These are phyloP conservation scores for Hexactinellida sp. DNA, from an alignment of 37 sponge, comb jelly and placozoan genomes.

Conservation along the genomic window DNA sequence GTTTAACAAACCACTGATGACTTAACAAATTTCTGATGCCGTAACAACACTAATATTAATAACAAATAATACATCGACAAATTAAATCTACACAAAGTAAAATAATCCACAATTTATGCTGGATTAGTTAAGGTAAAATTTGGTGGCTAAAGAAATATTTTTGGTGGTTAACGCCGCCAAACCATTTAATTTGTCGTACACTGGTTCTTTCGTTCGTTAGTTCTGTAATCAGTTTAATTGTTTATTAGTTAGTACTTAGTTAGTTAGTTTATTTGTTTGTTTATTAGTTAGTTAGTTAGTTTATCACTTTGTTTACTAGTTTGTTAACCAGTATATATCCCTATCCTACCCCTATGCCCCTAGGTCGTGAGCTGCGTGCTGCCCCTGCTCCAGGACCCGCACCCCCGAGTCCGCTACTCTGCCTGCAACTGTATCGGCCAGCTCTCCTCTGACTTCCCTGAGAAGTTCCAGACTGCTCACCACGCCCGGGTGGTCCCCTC, in stretches of 20 bases:
- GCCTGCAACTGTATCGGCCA: conserved; percentile 96
- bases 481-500: conserved; percentile 82
- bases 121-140: too few species aligned
- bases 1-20: too few species aligned
- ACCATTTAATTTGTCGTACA: too few species aligned
- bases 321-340: not conserved
- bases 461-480: conserved; percentile 61
- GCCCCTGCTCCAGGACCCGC: conserved; percentile 24
- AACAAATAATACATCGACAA: too few species aligned
- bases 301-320: not conserved
- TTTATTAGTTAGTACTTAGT: not conserved
- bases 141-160: too few species aligned
- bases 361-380: not conserved
- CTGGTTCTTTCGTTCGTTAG: too few species aligned
- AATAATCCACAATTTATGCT: too few species aligned
- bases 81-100: too few species aligned
- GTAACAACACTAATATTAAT: too few species aligned
- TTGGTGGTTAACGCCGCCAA: too few species aligned
- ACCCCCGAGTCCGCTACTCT: conserved; percentile 79
- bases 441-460: conserved; percentile 83
- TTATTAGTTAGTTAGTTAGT: not conserved
- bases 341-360: not conserved
- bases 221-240: too few species aligned
- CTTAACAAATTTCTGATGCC: too few species aligned
- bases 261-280: not conserved